Evolutionary conservation across 2,113 vertebrate genomes (phyloP), one percentile per base, ranked within the genome.

Genomic region (Platysteira castanea): DNA sequence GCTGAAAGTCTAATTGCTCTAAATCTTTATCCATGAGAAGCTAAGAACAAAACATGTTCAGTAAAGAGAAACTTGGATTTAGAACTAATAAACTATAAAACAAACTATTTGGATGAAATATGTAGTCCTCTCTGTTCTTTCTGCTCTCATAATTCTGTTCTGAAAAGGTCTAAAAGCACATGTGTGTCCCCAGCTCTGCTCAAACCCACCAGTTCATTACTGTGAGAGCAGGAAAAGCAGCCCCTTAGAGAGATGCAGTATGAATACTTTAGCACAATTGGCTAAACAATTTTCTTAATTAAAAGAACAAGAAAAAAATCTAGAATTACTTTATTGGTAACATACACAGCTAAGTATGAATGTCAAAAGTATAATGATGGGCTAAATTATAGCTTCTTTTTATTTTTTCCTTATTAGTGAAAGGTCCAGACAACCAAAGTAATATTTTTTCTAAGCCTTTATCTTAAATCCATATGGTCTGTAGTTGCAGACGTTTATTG

Each of bases 11-110:
- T 94, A 93, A 95, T 94, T 97, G 86, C 59, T 47, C 49, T 44
- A 63, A 60, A 67, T 73, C 52, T 94, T 96, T 86, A 86, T 74
- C 60, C 90, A 80, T 96, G 90, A 91, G 44, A 91, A 86, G 33
- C 85, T 46, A 67, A 80, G 92, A 95, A 97, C 95, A 96, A 95
- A 95, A 84, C 75, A 37, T 9, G 2, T 59, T 83, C 41, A 56
- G n/a, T 81, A 86, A 86, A 90, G 39, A 68, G 60, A 70, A 86
- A 57, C 31, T 80, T 65, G 75, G 54, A 33, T 93, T 93, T 85
- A 50, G 37, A 83, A 67, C 35, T 70, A 87, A 54, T 83, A 90
- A 89, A 64, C 37, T 73, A 13, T 69, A 71, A 79, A 91, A 84
- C 59, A 86, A 85, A 85, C 31, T 53, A 24, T 90, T 88, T 81